Conservation (phyloP, 2,113 vertebrate species). For the Cebus imitator region DNA sequence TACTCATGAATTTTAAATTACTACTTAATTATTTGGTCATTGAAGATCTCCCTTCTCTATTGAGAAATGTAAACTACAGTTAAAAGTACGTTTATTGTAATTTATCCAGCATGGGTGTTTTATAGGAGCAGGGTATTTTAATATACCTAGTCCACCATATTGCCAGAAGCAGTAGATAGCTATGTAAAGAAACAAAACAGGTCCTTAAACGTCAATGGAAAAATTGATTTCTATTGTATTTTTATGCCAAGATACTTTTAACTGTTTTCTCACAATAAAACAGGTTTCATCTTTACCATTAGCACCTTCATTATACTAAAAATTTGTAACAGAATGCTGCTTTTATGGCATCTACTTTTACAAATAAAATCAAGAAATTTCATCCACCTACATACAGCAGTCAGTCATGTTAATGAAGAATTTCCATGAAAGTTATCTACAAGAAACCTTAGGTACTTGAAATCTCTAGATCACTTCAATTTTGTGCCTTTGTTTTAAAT, state of each 20-base stretch:
- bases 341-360: slow-evolving; percentile 59
- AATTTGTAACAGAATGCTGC: slow-evolving; percentile 34
- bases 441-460: slow-evolving; percentile 52
- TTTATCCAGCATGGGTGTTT: background rate
- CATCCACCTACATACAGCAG: slow-evolving; percentile 48
- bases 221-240: slow-evolving; percentile 10
- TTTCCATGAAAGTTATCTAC: slow-evolving; percentile 58
- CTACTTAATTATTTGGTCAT: background rate
- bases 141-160: background rate
- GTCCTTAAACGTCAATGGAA: slow-evolving; percentile 36
- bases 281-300: slow-evolving; percentile 47
- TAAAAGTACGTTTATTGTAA: background rate
- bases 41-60: slow-evolving; percentile 1
- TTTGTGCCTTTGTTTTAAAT: slow-evolving; percentile 40
- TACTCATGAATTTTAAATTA: background rate
- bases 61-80: slow-evolving; percentile 20
- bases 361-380: slow-evolving; percentile 64
- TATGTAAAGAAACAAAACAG: slow-evolving; percentile 29
- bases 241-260: slow-evolving; percentile 41
- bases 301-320: slow-evolving; percentile 59
- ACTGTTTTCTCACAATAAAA: slow-evolving; percentile 63
- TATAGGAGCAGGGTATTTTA: slow-evolving; percentile 24
- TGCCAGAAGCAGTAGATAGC: background rate
- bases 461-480: slow-evolving; percentile 57
- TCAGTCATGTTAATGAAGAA: slow-evolving; percentile 54